Base-by-base conservation (phyloP, 2,113 vertebrate genomes). In the Atractosteus spatula region DNA sequence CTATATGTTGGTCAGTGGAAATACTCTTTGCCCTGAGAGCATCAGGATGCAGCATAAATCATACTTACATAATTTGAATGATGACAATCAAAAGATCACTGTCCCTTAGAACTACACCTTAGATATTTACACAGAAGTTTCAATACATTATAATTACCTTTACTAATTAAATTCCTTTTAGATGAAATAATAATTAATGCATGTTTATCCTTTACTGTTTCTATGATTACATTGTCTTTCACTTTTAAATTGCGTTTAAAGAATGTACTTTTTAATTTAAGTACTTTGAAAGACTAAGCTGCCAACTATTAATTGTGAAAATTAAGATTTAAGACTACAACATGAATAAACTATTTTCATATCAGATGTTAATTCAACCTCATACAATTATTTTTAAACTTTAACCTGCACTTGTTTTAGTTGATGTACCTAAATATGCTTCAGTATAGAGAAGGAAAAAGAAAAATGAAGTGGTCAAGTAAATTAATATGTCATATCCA, bases 31-130 rank as follows among this genome's bases (percentile, higher is more conserved):
- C 41, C 72, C 56, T 67, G 55, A 45, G 66, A 71, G 29, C 29
- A 68, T 56, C 16, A 54, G 17, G 17, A 61, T 45, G 10, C 17
- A 61, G 43, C 13, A 71, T 76, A 54, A 68, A 75, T 70, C 73
- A 70, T 66, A 65, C 51, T 64, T 71, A 54, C 29, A 61, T 62
- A 63, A 54, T 51, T 3, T 17, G 10, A 41, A 41, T 54, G 42
- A 41, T 64, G 44, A 56, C 41, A 70, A 70, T 70, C 69, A 61
- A 10, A 44, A 55, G 29, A 42, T 11, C 3, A 42, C 29, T 54
- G 59, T 47, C 10, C 13, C 55, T 8, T 62, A 61, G 17, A 41
- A 57, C 12, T 3, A 12, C n/a, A 61, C 42, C 16, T 47, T 5
- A 17, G 59, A 11, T 71, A 3, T 16, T 8, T 62, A 43, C 54